Conservation (phyloP, 2,113 vertebrate genomes). For the Cryptomyrus ogoouensis region DNA sequence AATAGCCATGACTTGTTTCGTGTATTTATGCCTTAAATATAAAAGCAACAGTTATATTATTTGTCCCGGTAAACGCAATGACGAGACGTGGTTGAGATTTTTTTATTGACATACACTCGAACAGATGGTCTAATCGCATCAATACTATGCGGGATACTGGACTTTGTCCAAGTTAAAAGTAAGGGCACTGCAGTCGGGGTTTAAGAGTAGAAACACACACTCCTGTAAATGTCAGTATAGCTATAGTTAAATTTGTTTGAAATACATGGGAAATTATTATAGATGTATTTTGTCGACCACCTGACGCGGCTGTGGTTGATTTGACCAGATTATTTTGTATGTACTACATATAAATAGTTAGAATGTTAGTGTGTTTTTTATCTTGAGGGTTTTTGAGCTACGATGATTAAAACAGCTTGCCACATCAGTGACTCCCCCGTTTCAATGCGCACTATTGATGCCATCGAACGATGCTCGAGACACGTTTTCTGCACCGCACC, state of each 20-base stretch:
- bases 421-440: neutral
- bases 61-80: neutral
- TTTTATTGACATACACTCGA: neutral
- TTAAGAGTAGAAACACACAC: neutral
- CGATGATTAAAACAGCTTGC: neutral
- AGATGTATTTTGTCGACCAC: neutral
- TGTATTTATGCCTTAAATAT: neutral
- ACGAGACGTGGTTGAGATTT: neutral
- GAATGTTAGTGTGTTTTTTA: neutral
- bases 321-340: neutral
- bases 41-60: neutral
- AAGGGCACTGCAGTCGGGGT: neutral
- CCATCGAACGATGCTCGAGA: neutral
- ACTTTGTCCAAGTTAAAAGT: neutral
- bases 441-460: neutral
- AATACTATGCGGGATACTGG: neutral
- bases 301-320: neutral
- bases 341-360: neutral
- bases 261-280: neutral
- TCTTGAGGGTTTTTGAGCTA: neutral
- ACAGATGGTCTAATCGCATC: neutral
- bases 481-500: neutral
- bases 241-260: neutral
- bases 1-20: slow-evolving; percentile 6
- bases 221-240: neutral